Evolutionary conservation across 2,113 vertebrate species (phyloP).

Genomic region (Lipophrys pholis): DNA sequence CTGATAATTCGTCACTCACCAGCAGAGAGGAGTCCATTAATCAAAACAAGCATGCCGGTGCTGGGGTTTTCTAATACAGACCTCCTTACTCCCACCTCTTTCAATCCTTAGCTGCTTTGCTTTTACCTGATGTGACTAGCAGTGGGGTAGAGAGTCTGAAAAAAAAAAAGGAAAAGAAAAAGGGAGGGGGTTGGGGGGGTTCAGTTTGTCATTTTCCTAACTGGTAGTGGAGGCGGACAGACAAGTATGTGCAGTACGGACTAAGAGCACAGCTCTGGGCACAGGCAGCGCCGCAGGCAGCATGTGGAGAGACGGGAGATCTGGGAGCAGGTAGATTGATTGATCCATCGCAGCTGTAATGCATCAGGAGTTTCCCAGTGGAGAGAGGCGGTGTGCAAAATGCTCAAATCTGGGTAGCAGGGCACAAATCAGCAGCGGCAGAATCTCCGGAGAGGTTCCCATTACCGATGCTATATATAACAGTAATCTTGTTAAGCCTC

Average conservation of each 20-base stretch:
- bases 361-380: conserved; percentile 71
- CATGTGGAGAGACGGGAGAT: conserved; percentile 45
- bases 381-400: conserved; percentile 58
- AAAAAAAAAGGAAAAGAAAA: conserved; percentile 1
- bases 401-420: conserved; percentile 58
- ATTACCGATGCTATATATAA: conserved; percentile 78
- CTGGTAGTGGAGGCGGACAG: conserved; percentile 41
- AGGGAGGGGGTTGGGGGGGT: conserved; percentile 24
- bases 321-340: conserved; percentile 66
- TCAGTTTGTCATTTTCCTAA: conserved; percentile 24
- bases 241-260: conserved; percentile 34
- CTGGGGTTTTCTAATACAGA: conserved; percentile 33
- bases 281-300: conserved; percentile 40
- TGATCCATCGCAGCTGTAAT: conserved; percentile 75
- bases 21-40: conserved; percentile 79
- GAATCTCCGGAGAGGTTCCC: conserved; percentile 72
- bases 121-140: conserved; percentile 53
- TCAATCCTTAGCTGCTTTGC: conserved; percentile 44
- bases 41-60: conserved; percentile 70
- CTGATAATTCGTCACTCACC: conserved; percentile 83
- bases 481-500: conserved; percentile 80
- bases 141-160: neutral
- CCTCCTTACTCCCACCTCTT: conserved; percentile 29
- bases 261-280: conserved; percentile 8
- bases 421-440: conserved; percentile 67